Base-by-base conservation (phyloP, 2,888 invertebrate genomes). In the Tenthredo amoena region DNA sequence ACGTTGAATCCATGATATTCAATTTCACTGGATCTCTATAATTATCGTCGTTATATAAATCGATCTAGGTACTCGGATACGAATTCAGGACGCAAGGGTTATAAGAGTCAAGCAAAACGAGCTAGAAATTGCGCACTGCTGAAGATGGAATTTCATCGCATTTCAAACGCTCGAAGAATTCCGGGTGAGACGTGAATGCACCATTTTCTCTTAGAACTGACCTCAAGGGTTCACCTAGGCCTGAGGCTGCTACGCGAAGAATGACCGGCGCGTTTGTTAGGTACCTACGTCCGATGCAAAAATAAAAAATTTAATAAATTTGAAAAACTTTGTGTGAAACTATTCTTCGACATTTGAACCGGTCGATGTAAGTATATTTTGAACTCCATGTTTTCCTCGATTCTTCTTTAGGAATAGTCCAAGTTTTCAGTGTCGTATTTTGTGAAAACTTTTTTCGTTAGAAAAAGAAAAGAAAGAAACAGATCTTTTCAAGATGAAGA, bases 111-210 rank as follows among this genome's bases (percentile, higher is more conserved):
- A n/a, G 81, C 18, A 43, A 37, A 50, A n/a, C 21, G 58, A 62
- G 50, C 62, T n/a, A 10, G 62, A n/a, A 37, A 81, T 81, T 40
- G 81, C 62, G 81, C 15, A 10, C 62, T 62, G 21, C 62, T 81
- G 40, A 5, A 40, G 62, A 81, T 62, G 81, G 81, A 81, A 81
- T 81, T 81, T 37, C 62, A 62, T 62, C 81, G 81, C 37, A 81
- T 81, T 40, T 81, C 81, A 58, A 81, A 81, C 81, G 37, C 40
- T 81, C 40, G 37, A 81, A 81, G 81, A 81, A 81, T 81, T 62
- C 47, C 21, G 37, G 81, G 40, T 40, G 62, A 40, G 21, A 40
- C 81, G 81, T 62, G 81, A 62, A 62, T 40, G 62, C 81, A 81
- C 81, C n/a, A 62, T 37, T 81, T 40, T 58, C 37, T 40, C 40